Conservation (phyloP, 2,113 vertebrate genomes). For the Corythaixoides concolor region DNA sequence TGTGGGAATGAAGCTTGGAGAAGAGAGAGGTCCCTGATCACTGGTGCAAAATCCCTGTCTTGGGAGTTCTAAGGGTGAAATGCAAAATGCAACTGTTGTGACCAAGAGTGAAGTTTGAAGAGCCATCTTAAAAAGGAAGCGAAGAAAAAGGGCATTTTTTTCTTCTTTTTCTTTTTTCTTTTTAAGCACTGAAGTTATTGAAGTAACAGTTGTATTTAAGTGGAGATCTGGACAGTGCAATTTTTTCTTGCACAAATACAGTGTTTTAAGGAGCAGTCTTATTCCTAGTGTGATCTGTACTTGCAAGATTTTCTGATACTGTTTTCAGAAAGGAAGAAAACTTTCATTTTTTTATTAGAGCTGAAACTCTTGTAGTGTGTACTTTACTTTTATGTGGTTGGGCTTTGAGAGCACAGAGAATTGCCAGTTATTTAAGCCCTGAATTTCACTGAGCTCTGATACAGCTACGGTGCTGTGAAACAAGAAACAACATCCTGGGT, state of each 20-base stretch:
- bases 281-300: accelerated
- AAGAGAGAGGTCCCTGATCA: neutral
- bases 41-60: neutral
- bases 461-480: accelerated
- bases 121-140: neutral
- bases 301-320: neutral
- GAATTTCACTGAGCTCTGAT: neutral
- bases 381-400: neutral
- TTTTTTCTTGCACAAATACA: neutral
- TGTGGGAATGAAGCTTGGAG: neutral
- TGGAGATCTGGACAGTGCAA: no score
- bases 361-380: neutral
- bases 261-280: neutral
- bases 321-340: neutral
- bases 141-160: accelerated
- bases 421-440: neutral
- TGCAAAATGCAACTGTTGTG: neutral
- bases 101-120: neutral
- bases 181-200: neutral
- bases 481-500: accelerated
- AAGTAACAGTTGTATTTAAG: neutral
- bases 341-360: neutral
- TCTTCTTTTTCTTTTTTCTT: neutral
- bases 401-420: neutral
- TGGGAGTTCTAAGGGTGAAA: neutral